These are phyloP conservation scores for Scortum barcoo DNA, from an alignment of 2,113 vertebrate genomes.

Conservation along the genomic window DNA sequence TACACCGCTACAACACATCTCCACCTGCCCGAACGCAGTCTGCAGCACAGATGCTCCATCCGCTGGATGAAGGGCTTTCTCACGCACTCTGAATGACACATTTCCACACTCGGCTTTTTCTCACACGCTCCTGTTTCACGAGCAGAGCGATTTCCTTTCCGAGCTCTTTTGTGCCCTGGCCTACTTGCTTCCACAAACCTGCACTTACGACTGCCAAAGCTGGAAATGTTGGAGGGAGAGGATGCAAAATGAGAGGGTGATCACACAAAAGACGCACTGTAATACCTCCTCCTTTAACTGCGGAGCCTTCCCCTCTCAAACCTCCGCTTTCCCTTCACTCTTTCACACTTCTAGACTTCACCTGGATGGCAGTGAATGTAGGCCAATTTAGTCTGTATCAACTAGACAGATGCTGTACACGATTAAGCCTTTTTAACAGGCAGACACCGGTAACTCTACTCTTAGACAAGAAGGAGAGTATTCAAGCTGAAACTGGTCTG, in stretches of 20 bases:
- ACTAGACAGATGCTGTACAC: background rate
- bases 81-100: constrained; percentile 42
- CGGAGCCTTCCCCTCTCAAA: constrained; percentile 10
- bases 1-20: constrained; percentile 41
- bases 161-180: constrained; percentile 59
- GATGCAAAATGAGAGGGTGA: constrained; percentile 38
- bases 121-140: constrained; percentile 53
- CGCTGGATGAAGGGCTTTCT: constrained; percentile 45
- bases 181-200: constrained; percentile 64
- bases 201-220: constrained; percentile 42
- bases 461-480: constrained; percentile 8
- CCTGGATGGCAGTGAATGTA: constrained; percentile 2
- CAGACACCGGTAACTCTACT: background rate
- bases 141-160: constrained; percentile 50
- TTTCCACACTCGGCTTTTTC: constrained; percentile 33
- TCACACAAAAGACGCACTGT: constrained; percentile 45
- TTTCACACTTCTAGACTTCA: background rate
- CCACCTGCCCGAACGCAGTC: constrained; percentile 50
- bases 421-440: constrained; percentile 19
- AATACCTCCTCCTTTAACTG: constrained; percentile 14
- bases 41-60: constrained; percentile 36
- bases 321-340: background rate
- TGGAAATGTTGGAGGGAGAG: constrained; percentile 28
- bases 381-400: background rate
- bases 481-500: constrained; percentile 5